Base-by-base conservation (phyloP, 1,140 invertebrate species). In the Dolichoris vasculosae region DNA sequence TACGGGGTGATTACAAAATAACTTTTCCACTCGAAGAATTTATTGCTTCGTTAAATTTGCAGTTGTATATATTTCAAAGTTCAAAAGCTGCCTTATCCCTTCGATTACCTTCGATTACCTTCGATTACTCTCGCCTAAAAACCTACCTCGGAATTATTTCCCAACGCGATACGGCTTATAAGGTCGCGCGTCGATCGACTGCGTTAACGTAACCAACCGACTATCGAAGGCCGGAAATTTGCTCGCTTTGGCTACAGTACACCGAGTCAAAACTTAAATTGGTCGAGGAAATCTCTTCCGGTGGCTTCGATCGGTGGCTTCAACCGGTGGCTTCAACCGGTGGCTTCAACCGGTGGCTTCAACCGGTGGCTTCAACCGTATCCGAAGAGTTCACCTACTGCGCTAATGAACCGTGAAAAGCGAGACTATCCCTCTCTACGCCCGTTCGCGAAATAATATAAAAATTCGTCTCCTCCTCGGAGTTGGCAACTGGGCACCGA, bases 21-120 rank as follows among this genome's bases (percentile, higher is more conserved):
- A 79, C 83, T 79, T 84, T 84, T 79, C 83, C 64, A 79, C 76
- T 79, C 83, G 30, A 35, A 2, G 59, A 84, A 84, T 84, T 78
- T 84, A 78, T 84, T 84, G 32, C 35, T 48, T 69, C 15, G 51
- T n/a, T 38, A 75, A 84, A 83, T 48, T 67, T 75, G 35, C 43
- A 43, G 77, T 51, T 30, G 67, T 0, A 38, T 23, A 11, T 38
- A 59, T 69, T 17, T 35, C 0, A 35, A 69, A 38, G 0, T 35
- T 35, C 1, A 69, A 69, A 38, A 15, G 30, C 40, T 13, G 17
- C 4, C 46, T 30, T 23, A 17, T 38, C 15, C n/a, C 15, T 13
- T 17, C 9, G 51, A 20, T 2, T 11, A 9, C 6, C 51, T 17
- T 17, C 51, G 7, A 55, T 17, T 17, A 55, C 17, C 17, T 46